Base-by-base conservation (phyloP, 1,140 invertebrate genomes). In the Aplysia californica region DNA sequence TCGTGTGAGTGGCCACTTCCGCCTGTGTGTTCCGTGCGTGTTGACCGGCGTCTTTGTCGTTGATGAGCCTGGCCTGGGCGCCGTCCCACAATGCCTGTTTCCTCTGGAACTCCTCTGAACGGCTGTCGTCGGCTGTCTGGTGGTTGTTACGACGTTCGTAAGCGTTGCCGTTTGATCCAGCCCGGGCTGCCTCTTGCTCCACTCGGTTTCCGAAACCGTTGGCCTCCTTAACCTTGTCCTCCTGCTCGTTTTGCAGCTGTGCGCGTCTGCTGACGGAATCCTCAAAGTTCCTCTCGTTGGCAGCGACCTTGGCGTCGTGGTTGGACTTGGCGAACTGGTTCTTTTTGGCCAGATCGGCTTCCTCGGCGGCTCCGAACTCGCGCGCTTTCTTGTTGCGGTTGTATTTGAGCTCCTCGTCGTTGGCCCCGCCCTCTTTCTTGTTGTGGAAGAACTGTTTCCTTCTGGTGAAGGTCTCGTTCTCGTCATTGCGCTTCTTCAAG, bases 361-460 rank as follows among this genome's bases (percentile, higher is more conserved):
- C 44, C 29, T 78, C 41, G 35, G 76, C 70, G 21, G 59, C 70
- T 26, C 75, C 75, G 55, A 76, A 76, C n/a, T 73, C 38, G 20
- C 61, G 23, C 4, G 39, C 69, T n/a, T 73, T 78, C 44, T 78
- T 73, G 26, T 68, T 67, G 41, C 44, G 39, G 61, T 58, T 29
- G 44, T 55, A 73, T 23, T 73, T 73, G 44, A 73, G 61, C 23
- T 66, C 23, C 35, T 78, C 76, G 64, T 72, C 69, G 35, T 72
- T 78, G 64, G 55, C 68, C 3, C 76, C 76, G n/a, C 31, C 59
- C 26, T 78, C 76, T 3, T 56, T 44, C 31, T 78, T 78, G 69
- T 73, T 67, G 64, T 78, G 69, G 64, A 66, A 78, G 70, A 78
- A 78, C 35, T 66, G 41, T 31, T 78, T 73, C 41, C 59, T 44